Conservation (phyloP, 2,113 vertebrate species). For the Salvator merianae region DNA sequence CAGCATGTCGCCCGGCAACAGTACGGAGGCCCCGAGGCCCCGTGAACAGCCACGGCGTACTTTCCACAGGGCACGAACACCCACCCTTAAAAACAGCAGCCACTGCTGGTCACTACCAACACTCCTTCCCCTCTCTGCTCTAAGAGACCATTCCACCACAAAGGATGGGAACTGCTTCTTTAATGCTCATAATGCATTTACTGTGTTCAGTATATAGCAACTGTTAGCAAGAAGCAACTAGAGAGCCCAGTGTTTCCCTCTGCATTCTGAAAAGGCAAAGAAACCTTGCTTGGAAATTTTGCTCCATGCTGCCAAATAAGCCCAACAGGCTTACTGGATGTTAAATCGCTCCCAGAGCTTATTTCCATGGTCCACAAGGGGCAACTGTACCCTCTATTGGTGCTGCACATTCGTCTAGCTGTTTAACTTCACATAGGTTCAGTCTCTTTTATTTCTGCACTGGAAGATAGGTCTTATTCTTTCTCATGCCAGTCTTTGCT, state of each 20-base stretch:
- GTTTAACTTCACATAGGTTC: slow-evolving; percentile 33
- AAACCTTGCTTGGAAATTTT: slow-evolving; percentile 15
- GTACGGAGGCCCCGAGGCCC: too few relatives aligned
- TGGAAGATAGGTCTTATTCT: slow-evolving; percentile 31
- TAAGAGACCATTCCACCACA: background rate
- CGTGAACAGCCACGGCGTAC: too few relatives aligned
- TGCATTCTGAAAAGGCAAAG: slow-evolving; percentile 34
- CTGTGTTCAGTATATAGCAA: slow-evolving; percentile 19
- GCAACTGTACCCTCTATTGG: slow-evolving; percentile 11
- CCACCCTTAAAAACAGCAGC: too few relatives aligned
- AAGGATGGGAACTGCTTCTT: background rate
- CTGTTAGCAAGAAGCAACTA: slow-evolving; percentile 12
- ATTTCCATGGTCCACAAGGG: slow-evolving; percentile 40
- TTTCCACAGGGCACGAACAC: too few relatives aligned
- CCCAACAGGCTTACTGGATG: slow-evolving; percentile 21
- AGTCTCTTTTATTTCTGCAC: background rate
- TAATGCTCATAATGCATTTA: background rate
- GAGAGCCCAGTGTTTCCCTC: slow-evolving; percentile 43
- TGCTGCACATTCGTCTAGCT: slow-evolving; percentile 34
- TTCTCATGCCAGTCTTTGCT: slow-evolving; percentile 19
- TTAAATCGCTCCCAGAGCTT: slow-evolving; percentile 42
- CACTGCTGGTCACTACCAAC: rapidly evolving
- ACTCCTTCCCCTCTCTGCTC: slow-evolving; percentile 45
- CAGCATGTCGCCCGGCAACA: too few relatives aligned
- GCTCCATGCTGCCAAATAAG: slow-evolving; percentile 50